Percentiles rank a stretch among this genome's conserved stretches.
phyloP scores from a whole-genome alignment of 2,113 vertebrate species.

The Xiphorhynchus elegans region DNA sequence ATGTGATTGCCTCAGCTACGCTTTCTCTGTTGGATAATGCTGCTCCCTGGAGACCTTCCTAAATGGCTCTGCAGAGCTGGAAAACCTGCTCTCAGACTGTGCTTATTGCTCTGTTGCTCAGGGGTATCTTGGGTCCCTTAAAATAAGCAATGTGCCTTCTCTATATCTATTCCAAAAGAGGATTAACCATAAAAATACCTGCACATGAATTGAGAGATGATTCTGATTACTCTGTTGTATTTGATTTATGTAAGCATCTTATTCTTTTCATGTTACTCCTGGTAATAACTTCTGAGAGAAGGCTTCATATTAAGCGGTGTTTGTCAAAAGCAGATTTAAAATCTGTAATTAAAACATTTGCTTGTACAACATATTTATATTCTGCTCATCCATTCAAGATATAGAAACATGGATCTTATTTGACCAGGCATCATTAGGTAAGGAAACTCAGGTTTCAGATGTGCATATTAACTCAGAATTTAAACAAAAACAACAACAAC shows the following conservation, averaged over 20 bases:
- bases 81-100: neutral
- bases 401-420: neutral
- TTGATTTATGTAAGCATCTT: slow-evolving; percentile 15
- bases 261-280: neutral
- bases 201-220: neutral
- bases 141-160: neutral
- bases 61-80: neutral
- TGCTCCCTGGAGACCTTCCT: neutral
- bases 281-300: neutral
- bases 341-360: slow-evolving; percentile 47
- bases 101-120: neutral
- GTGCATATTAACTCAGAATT: neutral
- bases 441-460: neutral
- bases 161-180: neutral
- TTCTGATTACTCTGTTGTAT: neutral
- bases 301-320: neutral
- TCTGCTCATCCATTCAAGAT: neutral
- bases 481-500: neutral
- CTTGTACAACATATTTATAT: slow-evolving; percentile 10
- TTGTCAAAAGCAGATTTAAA: slow-evolving; percentile 48
- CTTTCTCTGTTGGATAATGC: neutral
- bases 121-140: neutral
- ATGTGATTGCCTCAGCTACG: neutral
- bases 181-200: neutral
- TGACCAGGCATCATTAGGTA: neutral